Percentiles rank a stretch among this genome's conserved stretches.
phyloP scores from a whole-genome alignment of 2,113 vertebrate species.

The Mesocricetus auratus region DNA sequence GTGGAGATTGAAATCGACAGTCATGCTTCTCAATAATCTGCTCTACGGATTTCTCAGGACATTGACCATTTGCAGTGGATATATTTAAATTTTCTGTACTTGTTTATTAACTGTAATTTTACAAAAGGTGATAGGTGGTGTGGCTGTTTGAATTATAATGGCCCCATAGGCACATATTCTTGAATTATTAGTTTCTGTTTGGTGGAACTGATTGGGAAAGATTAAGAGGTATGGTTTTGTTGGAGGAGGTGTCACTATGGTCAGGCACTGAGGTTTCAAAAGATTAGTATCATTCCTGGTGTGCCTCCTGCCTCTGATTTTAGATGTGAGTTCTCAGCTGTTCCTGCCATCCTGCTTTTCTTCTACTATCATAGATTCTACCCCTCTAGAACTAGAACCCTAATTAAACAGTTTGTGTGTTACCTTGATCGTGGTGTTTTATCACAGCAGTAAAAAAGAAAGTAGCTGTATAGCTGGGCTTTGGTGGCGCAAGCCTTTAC shows the following conservation, averaged over 20 bases:
- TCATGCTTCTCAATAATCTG: neutral
- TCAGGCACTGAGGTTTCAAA: neutral
- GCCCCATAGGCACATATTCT: neutral
- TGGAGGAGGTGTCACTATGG: neutral
- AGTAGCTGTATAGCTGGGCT: no score
- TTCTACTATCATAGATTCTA: neutral
- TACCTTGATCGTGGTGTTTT: neutral
- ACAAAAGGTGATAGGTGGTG: neutral
- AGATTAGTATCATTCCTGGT: neutral
- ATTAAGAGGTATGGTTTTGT: neutral
- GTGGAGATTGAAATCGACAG: neutral
- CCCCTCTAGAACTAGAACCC: neutral
- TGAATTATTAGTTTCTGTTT: neutral
- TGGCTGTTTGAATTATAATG: neutral
- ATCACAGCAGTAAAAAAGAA: neutral
- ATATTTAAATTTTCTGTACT: conserved; percentile 11
- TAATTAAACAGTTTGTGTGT: no score
- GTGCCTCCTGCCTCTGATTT: neutral
- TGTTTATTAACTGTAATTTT: neutral
- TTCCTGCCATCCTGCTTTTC: neutral
- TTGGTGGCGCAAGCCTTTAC: no score
- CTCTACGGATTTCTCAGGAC: neutral
- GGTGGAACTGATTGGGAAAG: neutral
- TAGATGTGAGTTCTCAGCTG: no score
- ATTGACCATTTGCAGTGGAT: neutral